Base-by-base conservation (phyloP, 2,888 invertebrate species). In the Petrolisthes cinctipes region DNA sequence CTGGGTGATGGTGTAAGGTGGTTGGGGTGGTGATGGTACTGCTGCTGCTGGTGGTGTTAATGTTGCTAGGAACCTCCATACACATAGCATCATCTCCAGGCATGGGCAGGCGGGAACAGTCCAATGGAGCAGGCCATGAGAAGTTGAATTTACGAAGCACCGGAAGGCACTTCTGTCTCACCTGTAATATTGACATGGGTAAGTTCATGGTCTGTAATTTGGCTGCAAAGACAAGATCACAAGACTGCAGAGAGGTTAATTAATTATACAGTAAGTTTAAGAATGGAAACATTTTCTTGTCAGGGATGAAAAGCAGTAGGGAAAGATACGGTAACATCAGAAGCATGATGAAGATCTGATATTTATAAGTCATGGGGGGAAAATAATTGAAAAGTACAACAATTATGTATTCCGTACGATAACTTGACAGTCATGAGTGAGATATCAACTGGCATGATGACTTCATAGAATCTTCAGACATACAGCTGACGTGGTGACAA, bases 81-180 rank as follows among this genome's bases (percentile, higher is more conserved):
- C 86, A 89, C 17, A 84, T 61, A 4, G 61, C 86, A 23, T 83
- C 75, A 9, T 66, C 54, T 7, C 76, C 85, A 17, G 57, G 79
- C n/a, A 75, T 85, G 17, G 90, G 90, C 57, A 90, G 82, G 5
- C 79, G 85, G 2, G 95, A 94, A 92, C 98, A 98, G 93, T 96
- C 95, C 84, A 97, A 93, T 91, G 96, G 95, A 66, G 94, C 93
- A 5, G 97, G 95, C 95, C 97, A 96, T 9, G 93, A 93, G 84
- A 95, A 93, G 82, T 94, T 94, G 90, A 96, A 94, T 78, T 94
- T 94, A 89, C 94, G 93, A 89, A 97, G 93, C 54, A 96, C 95
- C 0, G 95, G 95, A 91, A 94, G 94, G 93, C 97, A 97, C 92
- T 96, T 87, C 57, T 37, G 53, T 17, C 75, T 20, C 4, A 87